These are phyloP conservation scores for Geococcyx californianus DNA, from an alignment of 2,113 vertebrate species.

Conservation along the genomic window DNA sequence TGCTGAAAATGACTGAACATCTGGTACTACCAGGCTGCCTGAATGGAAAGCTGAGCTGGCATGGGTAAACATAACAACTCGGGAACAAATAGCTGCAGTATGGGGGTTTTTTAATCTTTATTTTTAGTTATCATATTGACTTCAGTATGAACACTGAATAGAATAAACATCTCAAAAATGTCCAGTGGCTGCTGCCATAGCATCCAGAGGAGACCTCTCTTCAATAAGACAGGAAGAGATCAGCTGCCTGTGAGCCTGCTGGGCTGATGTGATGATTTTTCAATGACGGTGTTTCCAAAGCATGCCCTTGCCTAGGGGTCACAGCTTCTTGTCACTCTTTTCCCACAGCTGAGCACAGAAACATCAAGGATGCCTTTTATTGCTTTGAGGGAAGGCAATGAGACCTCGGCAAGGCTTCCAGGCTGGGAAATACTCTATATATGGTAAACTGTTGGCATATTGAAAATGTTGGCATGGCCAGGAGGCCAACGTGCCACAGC, in stretches of 20 bases:
- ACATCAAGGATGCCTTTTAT: slow-evolving; percentile 47
- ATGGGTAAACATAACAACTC: slow-evolving; percentile 62
- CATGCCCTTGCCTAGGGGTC: slow-evolving; percentile 57
- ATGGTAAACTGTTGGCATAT: slow-evolving; percentile 19
- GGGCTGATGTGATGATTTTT: slow-evolving; percentile 68
- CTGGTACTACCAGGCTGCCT: slow-evolving; percentile 42
- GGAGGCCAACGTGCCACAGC: not conserved
- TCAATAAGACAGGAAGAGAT: not conserved
- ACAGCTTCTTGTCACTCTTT: slow-evolving; percentile 54
- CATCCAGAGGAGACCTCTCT: slow-evolving; percentile 41
- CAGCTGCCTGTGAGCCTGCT: slow-evolving; percentile 34
- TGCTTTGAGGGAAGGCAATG: slow-evolving; percentile 42
- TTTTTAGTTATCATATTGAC: slow-evolving; percentile 58
- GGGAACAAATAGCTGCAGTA: slow-evolving; percentile 31
- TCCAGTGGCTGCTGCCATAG: slow-evolving; percentile 25
- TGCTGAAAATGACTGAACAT: slow-evolving; percentile 55
- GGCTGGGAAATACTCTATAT: slow-evolving; percentile 24
- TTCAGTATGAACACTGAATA: slow-evolving; percentile 27
- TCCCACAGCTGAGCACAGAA: slow-evolving; percentile 75
- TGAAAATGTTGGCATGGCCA: not conserved
- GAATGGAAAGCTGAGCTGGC: slow-evolving; percentile 53
- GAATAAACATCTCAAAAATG: slow-evolving; percentile 57
- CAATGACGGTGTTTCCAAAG: slow-evolving; percentile 60
- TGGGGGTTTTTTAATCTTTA: slow-evolving; percentile 43
- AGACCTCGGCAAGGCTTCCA: not conserved